Base-by-base conservation (phyloP, 2,888 invertebrate genomes). In the Acanthosepion lycidas region DNA sequence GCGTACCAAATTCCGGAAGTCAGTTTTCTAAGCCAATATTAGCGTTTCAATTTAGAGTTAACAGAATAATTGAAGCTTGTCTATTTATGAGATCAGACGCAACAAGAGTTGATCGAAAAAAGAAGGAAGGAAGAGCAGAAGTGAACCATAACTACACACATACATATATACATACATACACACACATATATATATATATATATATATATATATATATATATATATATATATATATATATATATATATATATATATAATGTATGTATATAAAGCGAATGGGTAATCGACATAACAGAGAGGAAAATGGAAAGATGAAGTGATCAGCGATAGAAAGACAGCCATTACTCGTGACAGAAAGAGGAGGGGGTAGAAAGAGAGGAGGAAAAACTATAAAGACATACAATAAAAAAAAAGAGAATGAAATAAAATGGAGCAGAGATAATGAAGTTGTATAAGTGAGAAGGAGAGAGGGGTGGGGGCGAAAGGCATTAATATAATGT, bases 1-100 rank as follows among this genome's bases (percentile, higher is more conserved):
- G n/a, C 12, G n/a, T 78, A 33, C n/a, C n/a, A 78, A 78, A 78
- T 78, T n/a, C 78, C 78, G 78, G 78, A 78, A 78, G 78, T 78
- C 15, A 78, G 78, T 78, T 78, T 78, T 33, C 26, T 78, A n/a
- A 78, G 78, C 78, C n/a, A 15, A 78, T 78, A 78, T 78, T 78
- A 78, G 33, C 18, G n/a, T 18, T 78, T 78, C 78, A 78, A 33
- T 78, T 78, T 78, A n/a, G 78, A 78, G 78, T 78, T 78, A 78
- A 78, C 78, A 78, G 78, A 78, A 78, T 78, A 78, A 78, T 78
- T 78, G 78, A n/a, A 78, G n/a, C 33, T 78, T 33, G n/a, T 78
- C n/a, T 78, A 78, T 78, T 78, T 78, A 78, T 33, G 12, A n/a
- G n/a, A 78, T 78, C n/a, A 78, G 78, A n/a, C 33, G 12, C 9